Evolutionary conservation across 1,140 invertebrate genomes (phyloP).

Genomic region (Mesaphorura yosii): DNA sequence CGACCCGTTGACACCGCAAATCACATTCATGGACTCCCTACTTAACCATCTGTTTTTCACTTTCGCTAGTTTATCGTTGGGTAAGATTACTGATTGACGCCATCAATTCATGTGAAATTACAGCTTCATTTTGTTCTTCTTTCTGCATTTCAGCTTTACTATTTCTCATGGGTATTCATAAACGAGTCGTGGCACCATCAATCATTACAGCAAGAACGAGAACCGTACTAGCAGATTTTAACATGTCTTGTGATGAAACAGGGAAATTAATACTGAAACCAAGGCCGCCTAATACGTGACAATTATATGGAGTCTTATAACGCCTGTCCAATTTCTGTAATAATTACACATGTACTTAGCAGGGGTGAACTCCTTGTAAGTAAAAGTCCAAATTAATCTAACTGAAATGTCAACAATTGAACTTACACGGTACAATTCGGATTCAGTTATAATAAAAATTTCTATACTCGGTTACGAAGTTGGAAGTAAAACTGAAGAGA

Average conservation of each 20-base stretch:
- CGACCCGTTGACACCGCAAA: constrained; percentile 75
- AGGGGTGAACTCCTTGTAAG: neutral
- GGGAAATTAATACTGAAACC: constrained; percentile 81
- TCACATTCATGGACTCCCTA: constrained; percentile 79
- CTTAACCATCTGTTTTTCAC: constrained; percentile 94
- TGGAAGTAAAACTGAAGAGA: too few relatives aligned
- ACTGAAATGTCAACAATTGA: too few relatives aligned
- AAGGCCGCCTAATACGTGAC: constrained; percentile 43
- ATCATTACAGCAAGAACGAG: constrained; percentile 85
- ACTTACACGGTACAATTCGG: neutral
- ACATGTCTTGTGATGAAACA: constrained; percentile 95
- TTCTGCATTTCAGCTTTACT: constrained; percentile 56
- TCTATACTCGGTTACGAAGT: neutral
- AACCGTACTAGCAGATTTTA: constrained; percentile 82
- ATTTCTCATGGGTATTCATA: constrained; percentile 84
- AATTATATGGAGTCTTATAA: neutral
- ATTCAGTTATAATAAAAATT: neutral
- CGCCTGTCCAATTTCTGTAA: neutral
- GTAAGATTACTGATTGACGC: constrained; percentile 37
- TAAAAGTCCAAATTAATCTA: neutral
- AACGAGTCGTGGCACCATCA: constrained; percentile 86
- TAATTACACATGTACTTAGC: neutral
- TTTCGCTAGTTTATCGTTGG: constrained; percentile 69
- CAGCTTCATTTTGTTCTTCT: constrained; percentile 1
- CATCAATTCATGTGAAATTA: neutral